phyloP scores from a whole-genome alignment of 2,888 invertebrate genomes.

The Mesoligia furuncula region DNA sequence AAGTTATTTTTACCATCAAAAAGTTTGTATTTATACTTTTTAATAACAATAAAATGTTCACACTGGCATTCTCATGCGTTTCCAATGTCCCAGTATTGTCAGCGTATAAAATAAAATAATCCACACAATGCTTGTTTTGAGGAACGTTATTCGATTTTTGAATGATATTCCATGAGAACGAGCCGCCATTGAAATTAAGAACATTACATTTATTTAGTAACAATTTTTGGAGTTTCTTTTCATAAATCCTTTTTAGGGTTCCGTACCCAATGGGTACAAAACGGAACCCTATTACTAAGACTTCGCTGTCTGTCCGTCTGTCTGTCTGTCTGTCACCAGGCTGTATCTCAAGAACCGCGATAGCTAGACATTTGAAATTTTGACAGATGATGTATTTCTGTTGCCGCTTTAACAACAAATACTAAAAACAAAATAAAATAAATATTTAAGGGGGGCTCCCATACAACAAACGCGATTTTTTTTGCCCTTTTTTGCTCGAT shows the following conservation, averaged over 20 bases:
- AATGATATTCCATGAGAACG: conserved; percentile 63
- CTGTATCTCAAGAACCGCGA: too few relatives aligned
- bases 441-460: too few relatives aligned
- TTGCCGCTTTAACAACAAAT: too few relatives aligned
- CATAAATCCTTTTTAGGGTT: neutral
- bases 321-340: too few relatives aligned
- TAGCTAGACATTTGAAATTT: too few relatives aligned
- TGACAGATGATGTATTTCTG: too few relatives aligned
- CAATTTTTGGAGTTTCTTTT: conserved; percentile 45
- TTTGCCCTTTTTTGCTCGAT: too few relatives aligned
- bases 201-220: conserved; percentile 53
- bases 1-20: conserved; percentile 47
- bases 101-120: conserved; percentile 64
- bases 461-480: too few relatives aligned
- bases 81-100: conserved; percentile 69
- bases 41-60: conserved; percentile 64
- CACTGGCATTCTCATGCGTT: conserved; percentile 63
- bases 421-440: too few relatives aligned
- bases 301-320: too few relatives aligned
- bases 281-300: too few relatives aligned
- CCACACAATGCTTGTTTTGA: conserved; percentile 66
- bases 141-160: conserved; percentile 60
- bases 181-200: conserved; percentile 49
- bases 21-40: conserved; percentile 51
- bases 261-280: too few relatives aligned